Evolutionary conservation across 2,797 vertebrate species (phyloP).

Genomic region (Squalus acanthias): DNA sequence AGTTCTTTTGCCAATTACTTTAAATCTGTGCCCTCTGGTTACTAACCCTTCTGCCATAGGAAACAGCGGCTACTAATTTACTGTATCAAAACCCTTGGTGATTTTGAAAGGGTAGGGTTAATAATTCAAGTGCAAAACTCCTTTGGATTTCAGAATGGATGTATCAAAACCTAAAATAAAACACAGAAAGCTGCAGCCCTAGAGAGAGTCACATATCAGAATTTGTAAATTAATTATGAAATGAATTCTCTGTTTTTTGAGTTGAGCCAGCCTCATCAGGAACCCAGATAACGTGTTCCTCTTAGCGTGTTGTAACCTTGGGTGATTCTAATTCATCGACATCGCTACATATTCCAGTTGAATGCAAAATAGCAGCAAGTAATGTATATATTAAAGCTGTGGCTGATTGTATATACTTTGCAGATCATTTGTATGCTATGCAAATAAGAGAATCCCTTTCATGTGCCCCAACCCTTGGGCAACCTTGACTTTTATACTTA

Average conservation of each 20-base stretch:
- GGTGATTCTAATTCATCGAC: constrained; percentile 14
- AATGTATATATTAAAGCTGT: background rate
- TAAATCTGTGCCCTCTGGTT: background rate
- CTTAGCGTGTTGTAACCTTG: background rate
- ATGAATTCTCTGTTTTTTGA: background rate
- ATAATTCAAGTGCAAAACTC: background rate
- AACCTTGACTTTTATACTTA: constrained; percentile 4
- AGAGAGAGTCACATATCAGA: background rate
- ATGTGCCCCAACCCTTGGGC: background rate
- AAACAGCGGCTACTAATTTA: background rate
- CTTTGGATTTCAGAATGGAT: background rate
- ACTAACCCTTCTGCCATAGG: background rate
- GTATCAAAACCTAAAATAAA: background rate
- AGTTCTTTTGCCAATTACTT: background rate
- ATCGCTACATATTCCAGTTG: background rate
- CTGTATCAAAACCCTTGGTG: background rate
- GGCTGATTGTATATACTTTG: constrained; percentile 4
- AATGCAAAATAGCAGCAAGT: background rate
- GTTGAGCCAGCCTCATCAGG: background rate
- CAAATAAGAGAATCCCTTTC: background rate
- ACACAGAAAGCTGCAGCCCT: background rate
- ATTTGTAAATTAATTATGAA: constrained; percentile 22
- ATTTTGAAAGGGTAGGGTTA: background rate
- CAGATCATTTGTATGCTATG: constrained; percentile 22
- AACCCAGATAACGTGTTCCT: background rate